A percentile compares a stretch with the other conserved stretches of the same genome.
Conservation (phyloP, 2,888 invertebrate species). For the Leistus spinibarbis region DNA sequence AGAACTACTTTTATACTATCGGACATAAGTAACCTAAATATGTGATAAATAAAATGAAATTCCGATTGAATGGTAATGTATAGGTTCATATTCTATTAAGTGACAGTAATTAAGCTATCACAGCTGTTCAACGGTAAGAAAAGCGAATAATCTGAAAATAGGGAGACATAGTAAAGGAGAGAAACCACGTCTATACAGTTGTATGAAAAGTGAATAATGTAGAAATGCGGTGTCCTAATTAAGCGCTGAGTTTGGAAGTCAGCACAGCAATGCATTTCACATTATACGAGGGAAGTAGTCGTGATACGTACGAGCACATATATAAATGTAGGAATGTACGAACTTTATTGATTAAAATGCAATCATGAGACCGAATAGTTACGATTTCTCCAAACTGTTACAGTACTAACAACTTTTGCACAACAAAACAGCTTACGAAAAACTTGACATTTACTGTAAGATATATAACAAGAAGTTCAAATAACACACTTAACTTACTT, state of each 20-base stretch:
- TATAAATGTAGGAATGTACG: neutral
- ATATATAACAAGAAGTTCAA: neutral
- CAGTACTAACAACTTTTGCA: neutral
- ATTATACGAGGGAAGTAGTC: neutral
- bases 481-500: neutral
- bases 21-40: no score
- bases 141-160: neutral
- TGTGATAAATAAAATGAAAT: no score
- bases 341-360: conserved; percentile 25
- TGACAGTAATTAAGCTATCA: neutral
- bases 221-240: neutral
- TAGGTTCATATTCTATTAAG: no score
- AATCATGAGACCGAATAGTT: conserved; percentile 14
- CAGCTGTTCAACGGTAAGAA: neutral
- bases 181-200: neutral
- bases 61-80: no score
- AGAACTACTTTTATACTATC: no score
- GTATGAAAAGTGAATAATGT: neutral
- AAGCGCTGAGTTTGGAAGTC: neutral
- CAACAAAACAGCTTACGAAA: neutral
- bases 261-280: neutral
- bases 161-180: no score
- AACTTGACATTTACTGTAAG: neutral
- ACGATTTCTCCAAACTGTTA: conserved; percentile 12
- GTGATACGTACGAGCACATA: neutral